Base-by-base conservation (phyloP, 1,140 invertebrate species). In the Trichonephila inaurata region DNA sequence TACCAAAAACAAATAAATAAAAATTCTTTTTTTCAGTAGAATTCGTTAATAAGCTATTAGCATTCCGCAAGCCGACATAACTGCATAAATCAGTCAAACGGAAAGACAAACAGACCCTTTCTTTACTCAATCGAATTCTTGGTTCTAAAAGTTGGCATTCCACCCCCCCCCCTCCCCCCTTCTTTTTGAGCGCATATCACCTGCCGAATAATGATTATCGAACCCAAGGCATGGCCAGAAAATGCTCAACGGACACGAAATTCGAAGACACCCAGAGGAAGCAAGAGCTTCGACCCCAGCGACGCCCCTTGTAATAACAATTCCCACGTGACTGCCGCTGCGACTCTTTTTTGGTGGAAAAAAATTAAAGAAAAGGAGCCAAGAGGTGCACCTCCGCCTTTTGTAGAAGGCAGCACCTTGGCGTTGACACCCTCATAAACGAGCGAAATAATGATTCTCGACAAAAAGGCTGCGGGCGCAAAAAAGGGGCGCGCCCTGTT, bases 371-470 rank as follows among this genome's bases (percentile, higher is more conserved):
- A 83, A 51, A 85, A 58, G 24, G 60, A 28, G 28, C 28, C 16
- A 85, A 85, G 44, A 58, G 24, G 21, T 51, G 33, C 33, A 33
- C 44, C 44, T 85, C 82, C 82, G 51, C 82, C 82, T 85, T 60
- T 85, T 51, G 3, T 5, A 24, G 21, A 24, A 58, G 21, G 82
- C 44, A 24, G 1, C 51, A 51, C 72, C 16, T 18, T 16, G 28
- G 82, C 82, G 82, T 51, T 85, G 82, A 85, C 82, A 85, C 82
- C 82, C 82, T 85, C 82, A 85, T 85, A 85, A 85, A 51, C 44
- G 82, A 51, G 21, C 82, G 82, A 85, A 85, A 85, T 85, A 85
- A 85, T 85, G 82, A 44, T 85, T 24, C 58, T 85, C 40, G 82
- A 85, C 82, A 85, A 60, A 85, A 85, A 85, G 82, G 82, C 40